These are phyloP conservation scores for Phyllotreta cruciferae DNA, from an alignment of 2,888 invertebrate genomes.

Conservation along the genomic window DNA sequence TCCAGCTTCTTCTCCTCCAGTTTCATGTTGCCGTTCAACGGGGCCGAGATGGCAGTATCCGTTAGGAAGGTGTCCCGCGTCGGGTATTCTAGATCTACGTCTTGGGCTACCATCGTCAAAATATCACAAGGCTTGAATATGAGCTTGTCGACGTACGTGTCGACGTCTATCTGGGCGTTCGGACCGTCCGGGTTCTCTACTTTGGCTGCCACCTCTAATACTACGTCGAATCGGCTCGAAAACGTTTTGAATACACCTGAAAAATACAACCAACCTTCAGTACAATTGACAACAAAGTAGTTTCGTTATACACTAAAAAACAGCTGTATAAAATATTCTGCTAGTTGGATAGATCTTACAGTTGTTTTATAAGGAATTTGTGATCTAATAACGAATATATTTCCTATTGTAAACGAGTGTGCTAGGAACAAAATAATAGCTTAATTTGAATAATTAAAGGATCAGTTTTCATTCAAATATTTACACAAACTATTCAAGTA, in stretches of 20 bases:
- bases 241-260: conserved; percentile 81
- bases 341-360: too few relatives aligned
- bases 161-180: conserved; percentile 65
- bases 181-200: conserved; percentile 70
- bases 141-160: conserved; percentile 77
- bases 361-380: not conserved
- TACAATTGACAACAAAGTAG: not conserved
- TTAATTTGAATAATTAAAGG: too few relatives aligned
- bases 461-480: too few relatives aligned
- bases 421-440: too few relatives aligned
- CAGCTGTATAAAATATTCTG: too few relatives aligned
- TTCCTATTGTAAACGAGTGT: conserved; percentile 32
- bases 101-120: conserved; percentile 80
- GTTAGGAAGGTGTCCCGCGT: conserved; percentile 88
- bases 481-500: too few relatives aligned
- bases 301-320: too few relatives aligned
- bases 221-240: conserved; percentile 85
- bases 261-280: conserved; percentile 27
- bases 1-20: conserved; percentile 83
- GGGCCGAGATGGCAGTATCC: conserved; percentile 83
- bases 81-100: conserved; percentile 89
- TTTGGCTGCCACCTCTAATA: conserved; percentile 86
- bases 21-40: conserved; percentile 62
- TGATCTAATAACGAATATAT: not conserved
- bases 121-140: conserved; percentile 87